Base-by-base conservation (phyloP, 2,113 vertebrate species). In the Callopanchax toddi region DNA sequence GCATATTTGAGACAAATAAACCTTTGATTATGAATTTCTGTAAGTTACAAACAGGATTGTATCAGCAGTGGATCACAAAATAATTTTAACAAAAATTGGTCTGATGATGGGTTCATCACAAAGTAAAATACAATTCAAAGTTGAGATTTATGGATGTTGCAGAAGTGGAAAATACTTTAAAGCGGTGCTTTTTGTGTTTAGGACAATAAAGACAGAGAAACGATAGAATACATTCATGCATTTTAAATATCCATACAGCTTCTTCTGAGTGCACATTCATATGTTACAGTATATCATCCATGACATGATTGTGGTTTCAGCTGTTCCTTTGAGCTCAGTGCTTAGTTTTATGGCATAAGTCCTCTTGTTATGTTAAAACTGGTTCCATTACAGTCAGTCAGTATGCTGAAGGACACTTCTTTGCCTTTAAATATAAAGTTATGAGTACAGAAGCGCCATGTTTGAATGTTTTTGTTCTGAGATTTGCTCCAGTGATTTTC, bases 171-270 rank as follows among this genome's bases (percentile, higher is more conserved):
- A 54, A 23, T 15, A 15, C 20, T 45, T 43, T 18, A 23, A 40
- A n/a, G n/a, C 42, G 26, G 8, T 65, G 37, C 39, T 57, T 45
- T 26, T 68, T 68, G 16, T 56, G 21, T 37, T 15, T 46, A 32
- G 40, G 37, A 59, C 61, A 54, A 21, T 8, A 43, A n/a, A 2
- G 56, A 45, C 1, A 6, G 11, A 26, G 16, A 59, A 56, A 13
- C 29, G 23, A 65, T 2, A 20, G 43, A 11, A 40, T 34, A 45
- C 74, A 77, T 71, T 76, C 67, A 75, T 79, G 61, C 48, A 79
- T 20, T 23, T 43, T 78, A 55, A 40, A 74, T 34, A 22, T 48
- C 52, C 32, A 50, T 36, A 39, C 9, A 63, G 7, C 20, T 65
- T 48, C 39, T 40, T 53, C 51, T 6, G 0, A 61, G 45, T 43